These are phyloP conservation scores for Neogobius melanostomus DNA, from an alignment of 2,113 vertebrate genomes.

Conservation along the genomic window DNA sequence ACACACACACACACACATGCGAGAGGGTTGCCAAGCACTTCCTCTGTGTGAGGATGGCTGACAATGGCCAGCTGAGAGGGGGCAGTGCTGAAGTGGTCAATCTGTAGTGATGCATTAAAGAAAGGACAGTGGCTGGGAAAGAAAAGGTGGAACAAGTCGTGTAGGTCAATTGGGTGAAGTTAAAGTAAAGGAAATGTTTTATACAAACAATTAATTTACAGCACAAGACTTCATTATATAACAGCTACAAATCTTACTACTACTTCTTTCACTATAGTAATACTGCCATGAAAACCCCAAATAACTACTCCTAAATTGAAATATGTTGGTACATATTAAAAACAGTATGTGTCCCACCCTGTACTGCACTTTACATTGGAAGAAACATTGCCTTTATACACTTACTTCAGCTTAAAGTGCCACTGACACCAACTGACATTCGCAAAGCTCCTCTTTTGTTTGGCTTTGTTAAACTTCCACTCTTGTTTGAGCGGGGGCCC, in stretches of 20 bases:
- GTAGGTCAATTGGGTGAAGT: too few relatives aligned
- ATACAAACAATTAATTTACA: too few relatives aligned
- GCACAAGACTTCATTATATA: too few relatives aligned
- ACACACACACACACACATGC: slow-evolving; percentile 5
- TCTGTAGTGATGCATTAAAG: slow-evolving; percentile 3
- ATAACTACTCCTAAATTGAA: too few relatives aligned
- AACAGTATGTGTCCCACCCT: neutral
- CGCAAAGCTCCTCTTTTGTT: slow-evolving; percentile 10
- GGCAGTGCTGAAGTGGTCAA: slow-evolving; percentile 14
- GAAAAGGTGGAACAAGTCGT: too few relatives aligned
- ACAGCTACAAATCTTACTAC: too few relatives aligned
- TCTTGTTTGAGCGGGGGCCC: slow-evolving; percentile 22
- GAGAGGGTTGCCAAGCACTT: slow-evolving; percentile 20
- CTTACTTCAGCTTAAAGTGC: slow-evolving; percentile 27
- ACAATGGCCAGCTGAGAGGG: slow-evolving; percentile 41
- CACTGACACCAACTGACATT: slow-evolving; percentile 53
- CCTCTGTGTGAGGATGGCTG: slow-evolving; percentile 37
- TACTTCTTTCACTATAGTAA: too few relatives aligned
- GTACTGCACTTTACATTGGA: slow-evolving; percentile 8
- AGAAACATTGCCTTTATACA: slow-evolving; percentile 40
- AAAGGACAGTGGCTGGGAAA: neutral
- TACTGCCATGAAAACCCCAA: too few relatives aligned
- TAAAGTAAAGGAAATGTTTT: too few relatives aligned
- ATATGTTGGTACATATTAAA: too few relatives aligned
- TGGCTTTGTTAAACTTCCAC: neutral